Percentiles rank a stretch among this genome's conserved stretches.
Conservation (phyloP, 1,140 invertebrate genomes). For the Macrobrachium nipponense region DNA sequence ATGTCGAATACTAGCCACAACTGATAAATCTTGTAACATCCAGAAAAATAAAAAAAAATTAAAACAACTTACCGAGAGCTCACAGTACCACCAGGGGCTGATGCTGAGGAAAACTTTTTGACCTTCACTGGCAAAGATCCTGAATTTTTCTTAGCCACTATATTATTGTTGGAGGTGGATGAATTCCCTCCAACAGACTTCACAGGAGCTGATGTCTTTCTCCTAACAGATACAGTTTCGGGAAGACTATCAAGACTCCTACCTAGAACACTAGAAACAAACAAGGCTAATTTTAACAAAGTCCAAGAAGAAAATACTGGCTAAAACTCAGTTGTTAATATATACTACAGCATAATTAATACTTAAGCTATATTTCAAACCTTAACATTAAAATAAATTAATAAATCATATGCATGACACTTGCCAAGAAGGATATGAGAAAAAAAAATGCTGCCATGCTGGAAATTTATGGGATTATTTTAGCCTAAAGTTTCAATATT, state of each 20-base stretch:
- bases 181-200: background rate
- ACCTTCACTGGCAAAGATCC: background rate
- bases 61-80: conserved; percentile 27
- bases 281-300: background rate
- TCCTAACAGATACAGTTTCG: conserved; percentile 25
- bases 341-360: too few species aligned
- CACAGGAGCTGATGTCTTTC: conserved; percentile 39
- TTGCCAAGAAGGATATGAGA: too few species aligned
- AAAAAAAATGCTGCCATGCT: too few species aligned
- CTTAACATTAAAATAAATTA: too few species aligned
- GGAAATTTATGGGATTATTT: too few species aligned
- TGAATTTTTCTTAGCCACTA: conserved; percentile 18
- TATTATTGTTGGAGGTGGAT: background rate
- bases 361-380: too few species aligned
- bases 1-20: background rate
- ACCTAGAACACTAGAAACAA: conserved; percentile 22
- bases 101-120: conserved; percentile 24
- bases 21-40: background rate
- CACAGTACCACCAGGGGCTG: background rate
- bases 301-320: background rate
- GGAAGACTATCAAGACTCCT: conserved; percentile 41
- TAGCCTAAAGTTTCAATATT: too few species aligned
- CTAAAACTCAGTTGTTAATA: background rate
- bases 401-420: too few species aligned
- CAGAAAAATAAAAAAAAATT: background rate